Conservation (phyloP, 2,113 vertebrate genomes). For the Balaeniceps rex region DNA sequence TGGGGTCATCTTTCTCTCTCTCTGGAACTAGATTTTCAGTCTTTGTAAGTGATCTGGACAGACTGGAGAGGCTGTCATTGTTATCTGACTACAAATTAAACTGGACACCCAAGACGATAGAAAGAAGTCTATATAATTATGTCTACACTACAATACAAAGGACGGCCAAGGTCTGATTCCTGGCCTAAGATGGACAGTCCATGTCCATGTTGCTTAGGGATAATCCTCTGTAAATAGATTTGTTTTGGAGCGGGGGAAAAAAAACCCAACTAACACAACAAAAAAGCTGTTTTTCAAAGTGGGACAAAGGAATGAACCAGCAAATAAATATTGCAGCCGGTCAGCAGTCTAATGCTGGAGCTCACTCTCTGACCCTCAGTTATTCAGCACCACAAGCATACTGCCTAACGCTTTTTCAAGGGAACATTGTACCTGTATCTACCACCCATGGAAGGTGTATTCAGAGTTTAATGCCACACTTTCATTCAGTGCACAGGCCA, state of each 20-base stretch:
- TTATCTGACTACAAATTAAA: neutral
- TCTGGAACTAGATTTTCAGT: neutral
- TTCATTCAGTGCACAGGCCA: neutral
- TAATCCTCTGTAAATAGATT: neutral
- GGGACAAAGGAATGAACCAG: neutral
- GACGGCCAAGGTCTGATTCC: neutral
- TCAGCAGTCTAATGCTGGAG: neutral
- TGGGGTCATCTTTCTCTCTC: neutral
- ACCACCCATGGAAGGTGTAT: neutral
- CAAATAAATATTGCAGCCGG: neutral
- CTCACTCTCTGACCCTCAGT: neutral
- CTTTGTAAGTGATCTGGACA: neutral
- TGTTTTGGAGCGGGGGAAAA: rapidly evolving
- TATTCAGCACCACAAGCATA: neutral
- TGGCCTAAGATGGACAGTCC: neutral
- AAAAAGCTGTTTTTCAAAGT: neutral
- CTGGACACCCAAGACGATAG: neutral
- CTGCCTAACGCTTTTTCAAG: neutral
- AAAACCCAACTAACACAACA: neutral
- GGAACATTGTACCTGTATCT: neutral
- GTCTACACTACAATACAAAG: neutral
- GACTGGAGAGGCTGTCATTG: neutral
- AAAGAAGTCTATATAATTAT: neutral
- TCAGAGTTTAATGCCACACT: neutral
- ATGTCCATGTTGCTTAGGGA: neutral